Evolutionary conservation across 2,888 invertebrate genomes (phyloP), one percentile per base, ranked within the genome.

Genomic region (Drosophila kuntzei): DNA sequence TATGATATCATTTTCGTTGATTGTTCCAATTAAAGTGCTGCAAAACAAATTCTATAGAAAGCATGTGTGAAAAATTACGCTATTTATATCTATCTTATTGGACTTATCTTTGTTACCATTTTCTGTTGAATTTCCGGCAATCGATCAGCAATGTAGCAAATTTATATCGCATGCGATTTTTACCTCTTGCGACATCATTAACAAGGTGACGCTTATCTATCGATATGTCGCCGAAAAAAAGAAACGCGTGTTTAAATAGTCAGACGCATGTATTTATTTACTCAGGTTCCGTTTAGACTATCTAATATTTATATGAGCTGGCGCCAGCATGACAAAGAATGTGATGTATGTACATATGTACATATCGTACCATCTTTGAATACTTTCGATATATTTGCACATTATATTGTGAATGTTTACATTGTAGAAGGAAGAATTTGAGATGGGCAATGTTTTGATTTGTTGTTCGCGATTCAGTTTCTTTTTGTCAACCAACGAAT

Each of bases 1-100:
- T 57, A 66, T 76, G 76, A 79, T 79, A 79, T 76, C 79, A 76
- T 68, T 58, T 75, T 67, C 20, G 53, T 71, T 76, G 60, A 79
- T 71, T 79, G 60, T 53, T 55, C 64, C 61, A 76, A 76, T 76
- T 76, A 71, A 76, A 58, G 39, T 69, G 76, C 55, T 46, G 41
- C 29, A 27, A 69, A 44, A 46, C 27, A 47, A 50, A 37, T 71
- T 77, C 67, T 61, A 9, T 41, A 14, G 61, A 79, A 77, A 79
- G 49, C 60, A 71, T 79, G 76, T 64, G 80, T 77, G 76, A 79
- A 71, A 79, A 79, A 79, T 71, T 18, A 47, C 41, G 50, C 76
- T 77, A 71, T 79, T 79, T 77, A 67, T 79, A 71, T 47, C n/a
- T 63, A 22, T 44, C 12, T 46, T 14, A 53, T 47, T 20, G n/a